Evolutionary conservation across 2,113 vertebrate genomes (phyloP).

Genomic region (Mohoua ochrocephala): DNA sequence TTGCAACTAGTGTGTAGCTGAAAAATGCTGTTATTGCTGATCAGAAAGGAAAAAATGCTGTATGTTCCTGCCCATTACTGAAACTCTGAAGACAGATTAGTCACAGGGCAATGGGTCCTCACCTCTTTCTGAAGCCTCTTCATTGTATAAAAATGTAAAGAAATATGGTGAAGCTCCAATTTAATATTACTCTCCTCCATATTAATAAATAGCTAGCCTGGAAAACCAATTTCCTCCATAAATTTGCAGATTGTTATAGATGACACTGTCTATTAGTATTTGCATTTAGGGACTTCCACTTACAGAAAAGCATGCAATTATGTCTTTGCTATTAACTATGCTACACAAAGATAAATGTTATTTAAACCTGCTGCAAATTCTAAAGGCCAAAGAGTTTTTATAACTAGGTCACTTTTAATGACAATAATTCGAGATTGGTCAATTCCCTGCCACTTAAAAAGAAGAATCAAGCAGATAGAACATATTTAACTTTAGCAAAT

Average conservation of each 20-base stretch:
- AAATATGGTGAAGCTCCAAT: background rate
- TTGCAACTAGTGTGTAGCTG: background rate
- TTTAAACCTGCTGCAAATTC: constrained; percentile 17
- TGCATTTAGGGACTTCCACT: constrained; percentile 20
- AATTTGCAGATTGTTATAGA: constrained; percentile 26
- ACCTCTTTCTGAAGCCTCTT: background rate
- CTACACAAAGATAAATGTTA: constrained; percentile 23
- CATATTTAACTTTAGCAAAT: background rate
- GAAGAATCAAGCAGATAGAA: background rate
- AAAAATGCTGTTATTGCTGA: background rate
- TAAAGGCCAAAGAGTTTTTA: constrained; percentile 8
- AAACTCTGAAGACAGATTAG: background rate
- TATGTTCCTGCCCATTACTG: background rate
- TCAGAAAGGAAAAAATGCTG: background rate
- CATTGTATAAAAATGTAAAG: background rate
- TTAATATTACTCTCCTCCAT: background rate
- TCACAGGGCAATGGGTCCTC: background rate
- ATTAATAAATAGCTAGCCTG: constrained; percentile 1
- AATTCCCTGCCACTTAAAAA: constrained; percentile 1
- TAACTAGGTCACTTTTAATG: constrained; percentile 36
- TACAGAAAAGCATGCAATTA: constrained; percentile 16
- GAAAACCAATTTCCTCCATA: constrained; percentile 25
- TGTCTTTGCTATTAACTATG: constrained; percentile 9
- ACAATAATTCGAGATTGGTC: background rate
- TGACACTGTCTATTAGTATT: constrained; percentile 15